A percentile compares a stretch with the other conserved stretches of the same genome.
Conservation (phyloP, 2,888 invertebrate species). For the Hypolimnas misippus region DNA sequence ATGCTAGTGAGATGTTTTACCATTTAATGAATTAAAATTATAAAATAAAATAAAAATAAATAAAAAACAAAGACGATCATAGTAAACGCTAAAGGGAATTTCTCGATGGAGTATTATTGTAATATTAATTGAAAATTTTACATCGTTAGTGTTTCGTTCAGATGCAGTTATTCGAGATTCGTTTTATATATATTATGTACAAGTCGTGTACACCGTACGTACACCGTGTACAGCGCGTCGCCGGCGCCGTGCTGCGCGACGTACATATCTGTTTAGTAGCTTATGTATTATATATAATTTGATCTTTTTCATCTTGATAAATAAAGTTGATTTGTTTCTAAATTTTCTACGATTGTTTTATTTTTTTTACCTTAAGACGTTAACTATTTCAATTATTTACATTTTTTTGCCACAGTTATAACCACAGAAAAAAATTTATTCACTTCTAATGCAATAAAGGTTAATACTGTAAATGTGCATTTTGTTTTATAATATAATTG, state of each 20-base stretch:
- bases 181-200: slow-evolving; percentile 60
- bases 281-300: slow-evolving; percentile 77
- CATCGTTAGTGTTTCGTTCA: slow-evolving; percentile 67
- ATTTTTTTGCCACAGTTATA: not conserved
- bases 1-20: slow-evolving; percentile 81
- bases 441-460: too few species aligned
- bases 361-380: slow-evolving; percentile 21
- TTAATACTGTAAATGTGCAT: too few species aligned
- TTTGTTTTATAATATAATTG: too few species aligned
- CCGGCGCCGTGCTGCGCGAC: slow-evolving; percentile 47
- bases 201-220: slow-evolving; percentile 39
- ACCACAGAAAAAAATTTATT: not conserved
- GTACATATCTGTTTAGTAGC: slow-evolving; percentile 76
- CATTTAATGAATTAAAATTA: slow-evolving; percentile 66
- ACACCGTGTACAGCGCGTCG: slow-evolving; percentile 31
- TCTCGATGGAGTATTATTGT: slow-evolving; percentile 70
- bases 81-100: slow-evolving; percentile 65
- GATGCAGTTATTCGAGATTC: slow-evolving; percentile 53
- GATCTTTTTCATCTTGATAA: slow-evolving; percentile 83
- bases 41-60: slow-evolving; percentile 52
- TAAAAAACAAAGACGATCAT: slow-evolving; percentile 70
- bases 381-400: not conserved
- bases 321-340: slow-evolving; percentile 84
- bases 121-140: slow-evolving; percentile 68
- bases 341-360: slow-evolving; percentile 67